Base-by-base conservation (phyloP, 2,797 vertebrate genomes). In the Sarcoramphus papa region DNA sequence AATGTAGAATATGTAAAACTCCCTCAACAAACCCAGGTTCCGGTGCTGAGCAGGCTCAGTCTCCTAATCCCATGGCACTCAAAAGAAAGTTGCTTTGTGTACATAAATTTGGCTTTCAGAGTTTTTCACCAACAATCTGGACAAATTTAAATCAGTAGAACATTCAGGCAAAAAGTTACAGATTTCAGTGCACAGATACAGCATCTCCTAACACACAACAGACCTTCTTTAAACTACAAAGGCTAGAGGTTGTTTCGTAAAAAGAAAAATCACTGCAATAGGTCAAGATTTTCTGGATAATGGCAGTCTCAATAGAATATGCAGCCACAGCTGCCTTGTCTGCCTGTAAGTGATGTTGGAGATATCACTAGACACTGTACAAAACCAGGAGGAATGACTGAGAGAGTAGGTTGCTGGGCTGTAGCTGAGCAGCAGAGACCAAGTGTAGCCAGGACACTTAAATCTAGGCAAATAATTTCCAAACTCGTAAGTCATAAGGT, bases 361-460 rank as follows among this genome's bases (percentile, higher is more conserved):
- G 72, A 21, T 85, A 85, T 43, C 75, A 77, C 48, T 33, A 77
- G 64, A 65, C 85, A 53, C 70, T 60, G 83, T 69, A 89, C 43
- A 95, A 95, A 89, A 93, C 56, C 54, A 82, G 69, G 30, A 73
- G 74, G 70, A 76, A 93, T 86, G 54, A 57, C 70, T 92, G 67
- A 69, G 47, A 56, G 35, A 40, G 20, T 24, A 86, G 67, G 90
- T 90, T 95, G 92, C 73, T 94, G 88, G 90, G 83, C 90, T 94
- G 95, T 82, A 95, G 85, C 85, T 47, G 45, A 93, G 94, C 88
- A 96, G 93, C 88, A 74, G 51, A 90, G 37, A 80, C 25, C 17
- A 62, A 90, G 6, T 37, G 51, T 28, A 90, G 74, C 51, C 80
- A 89, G 56, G 60, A 82, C 56, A 41, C 20, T 81, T 76, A 76